phyloP scores from a whole-genome alignment of 30 jellyfish, hydroid and myxozoan genomes.

The Mastigias papua region DNA sequence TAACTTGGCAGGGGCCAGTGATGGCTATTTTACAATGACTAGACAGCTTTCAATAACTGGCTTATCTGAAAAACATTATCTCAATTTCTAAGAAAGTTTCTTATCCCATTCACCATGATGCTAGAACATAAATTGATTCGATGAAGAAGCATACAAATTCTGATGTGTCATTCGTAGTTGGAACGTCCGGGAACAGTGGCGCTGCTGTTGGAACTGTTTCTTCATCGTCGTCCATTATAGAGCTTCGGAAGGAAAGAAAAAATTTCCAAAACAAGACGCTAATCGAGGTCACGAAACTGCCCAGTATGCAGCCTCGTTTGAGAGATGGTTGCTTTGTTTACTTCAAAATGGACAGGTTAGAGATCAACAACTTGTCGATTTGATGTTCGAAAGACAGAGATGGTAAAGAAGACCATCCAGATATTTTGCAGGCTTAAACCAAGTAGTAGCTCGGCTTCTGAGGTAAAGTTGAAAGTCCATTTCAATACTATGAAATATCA shows the following conservation, averaged over 20 bases:
- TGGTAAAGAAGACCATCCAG: constrained; percentile 92
- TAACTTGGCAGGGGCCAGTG: no score
- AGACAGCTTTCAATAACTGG: no score
- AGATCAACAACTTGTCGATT: not conserved
- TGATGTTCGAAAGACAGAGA: not conserved
- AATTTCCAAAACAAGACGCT: not conserved
- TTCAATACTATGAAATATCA: no score
- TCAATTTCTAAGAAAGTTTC: no score
- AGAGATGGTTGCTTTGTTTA: constrained; percentile 44
- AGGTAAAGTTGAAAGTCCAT: constrained; percentile 15
- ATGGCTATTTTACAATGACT: no score
- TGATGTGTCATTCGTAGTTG: not conserved
- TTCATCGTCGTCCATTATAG: constrained; percentile 26
- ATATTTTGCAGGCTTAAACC: constrained; percentile 92
- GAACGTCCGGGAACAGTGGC: constrained; percentile 19
- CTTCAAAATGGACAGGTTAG: constrained; percentile 1
- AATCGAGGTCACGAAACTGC: not conserved
- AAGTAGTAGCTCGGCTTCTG: constrained; percentile 21
- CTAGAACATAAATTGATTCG: no score
- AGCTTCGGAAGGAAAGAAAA: not conserved
- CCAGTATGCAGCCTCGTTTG: constrained; percentile 26
- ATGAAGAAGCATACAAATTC: constrained; percentile 14
- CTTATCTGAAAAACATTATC: no score
- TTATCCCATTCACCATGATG: no score
- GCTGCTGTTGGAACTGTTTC: not conserved